Percentiles rank a stretch among this genome's conserved stretches.
Conservation (phyloP, 2,797 vertebrate genomes). For the Catharus ustulatus region DNA sequence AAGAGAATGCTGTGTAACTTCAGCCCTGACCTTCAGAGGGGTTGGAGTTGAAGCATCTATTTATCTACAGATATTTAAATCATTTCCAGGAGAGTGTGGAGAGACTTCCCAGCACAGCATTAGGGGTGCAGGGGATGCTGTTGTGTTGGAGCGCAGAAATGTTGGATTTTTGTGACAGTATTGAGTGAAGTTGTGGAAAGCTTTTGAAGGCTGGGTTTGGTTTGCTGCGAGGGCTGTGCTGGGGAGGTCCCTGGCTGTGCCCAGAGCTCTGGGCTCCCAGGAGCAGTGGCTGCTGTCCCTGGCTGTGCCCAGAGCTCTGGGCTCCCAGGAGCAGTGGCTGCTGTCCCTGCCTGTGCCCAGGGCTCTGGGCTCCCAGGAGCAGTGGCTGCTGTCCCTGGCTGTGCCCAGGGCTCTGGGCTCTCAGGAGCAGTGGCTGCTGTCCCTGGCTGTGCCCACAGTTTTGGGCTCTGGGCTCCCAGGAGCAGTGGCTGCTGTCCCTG, state of each 20-base stretch:
- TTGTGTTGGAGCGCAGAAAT: not conserved
- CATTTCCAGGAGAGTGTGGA: not conserved
- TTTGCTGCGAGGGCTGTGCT: not conserved
- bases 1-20: not conserved
- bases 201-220: not conserved
- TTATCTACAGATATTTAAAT: not conserved
- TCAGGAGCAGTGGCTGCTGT: too few species aligned
- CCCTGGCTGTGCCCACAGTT: too few species aligned
- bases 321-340: too few species aligned
- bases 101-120: rapidly evolving
- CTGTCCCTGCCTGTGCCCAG: too few species aligned
- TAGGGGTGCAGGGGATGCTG: not conserved
- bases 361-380: too few species aligned
- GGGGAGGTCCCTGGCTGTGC: not conserved
- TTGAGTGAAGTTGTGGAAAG: not conserved
- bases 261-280: not conserved
- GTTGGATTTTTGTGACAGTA: not conserved
- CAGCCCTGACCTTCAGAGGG: not conserved
- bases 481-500: too few species aligned
- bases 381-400: too few species aligned
- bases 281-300: not conserved
- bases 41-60: not conserved
- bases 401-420: too few species aligned
- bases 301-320: too few species aligned
- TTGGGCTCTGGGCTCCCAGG: too few species aligned